Base-by-base conservation (phyloP, 2,113 vertebrate genomes). In the human (Homo sapiens) region DNA sequence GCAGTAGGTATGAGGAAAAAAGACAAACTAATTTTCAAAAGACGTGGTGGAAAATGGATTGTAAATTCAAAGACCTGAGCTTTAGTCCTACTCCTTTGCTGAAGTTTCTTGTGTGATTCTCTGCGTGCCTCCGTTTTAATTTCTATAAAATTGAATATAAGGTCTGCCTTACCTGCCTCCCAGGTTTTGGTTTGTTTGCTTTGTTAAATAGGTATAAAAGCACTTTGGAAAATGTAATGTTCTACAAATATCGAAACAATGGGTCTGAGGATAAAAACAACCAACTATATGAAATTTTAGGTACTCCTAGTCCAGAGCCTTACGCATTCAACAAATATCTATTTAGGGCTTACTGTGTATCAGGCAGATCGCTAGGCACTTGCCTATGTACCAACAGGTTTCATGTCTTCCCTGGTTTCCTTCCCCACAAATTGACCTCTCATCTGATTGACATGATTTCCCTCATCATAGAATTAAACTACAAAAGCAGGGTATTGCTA, bases 351-450 rank as follows among this genome's bases (percentile, higher is more conserved):
- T 40, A n/a, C 6, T 22, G 27, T 25, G 43, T 16, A 0, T 22
- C 35, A 76, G 70, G 78, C 20, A 66, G 84, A 82, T 48, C 0
- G 1, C 45, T 79, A 43, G 89, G 32, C 17, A 43, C 35, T 23
- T 0, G 0, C 11, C 23, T n/a, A n/a, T 5, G 20, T 14, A 75
- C 3, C 40, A 50, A 4, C 70, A 75, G 27, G 40, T 48, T 84
- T 73, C 57, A 27, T 43, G 23, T 20, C 22, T 43, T 59, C 14
- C 45, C 11, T 20, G 43, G 1, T 13, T 82, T 68, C 55, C 14
- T 86, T 93, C 18, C 12, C 17, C 20, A 35, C 6, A 9, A 84
- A 38, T 2, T 52, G 52, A 66, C 32, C 30, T 84, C 32, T 45
- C 38, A 35, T 50, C 13, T 32, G 82, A 61, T 12, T 48, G n/a